Evolutionary conservation across 2,888 invertebrate genomes (phyloP).

Genomic region (Ennomos fuscantarius): DNA sequence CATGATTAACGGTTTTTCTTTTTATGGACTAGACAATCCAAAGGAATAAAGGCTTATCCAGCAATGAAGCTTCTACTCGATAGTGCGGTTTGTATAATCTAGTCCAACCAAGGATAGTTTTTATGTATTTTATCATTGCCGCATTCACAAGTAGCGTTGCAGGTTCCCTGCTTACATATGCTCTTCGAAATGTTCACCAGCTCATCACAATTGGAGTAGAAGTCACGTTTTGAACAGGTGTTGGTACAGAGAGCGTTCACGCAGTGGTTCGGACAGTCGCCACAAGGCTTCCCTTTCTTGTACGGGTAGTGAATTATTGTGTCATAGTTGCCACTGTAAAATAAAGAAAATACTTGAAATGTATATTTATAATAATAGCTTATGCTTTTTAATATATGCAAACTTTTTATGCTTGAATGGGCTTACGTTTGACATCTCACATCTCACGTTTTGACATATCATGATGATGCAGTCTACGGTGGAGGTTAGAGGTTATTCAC

Average conservation of each 20-base stretch:
- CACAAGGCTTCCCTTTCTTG: constrained; percentile 87
- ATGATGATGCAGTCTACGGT: too few relatives aligned
- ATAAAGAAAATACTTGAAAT: neutral
- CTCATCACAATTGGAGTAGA: constrained; percentile 90
- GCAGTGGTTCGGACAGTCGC: constrained; percentile 87
- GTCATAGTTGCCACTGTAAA: constrained; percentile 88
- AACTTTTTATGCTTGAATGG: too few relatives aligned
- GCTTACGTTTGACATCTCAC: too few relatives aligned
- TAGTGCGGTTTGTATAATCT: neutral
- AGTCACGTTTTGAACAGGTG: constrained; percentile 87
- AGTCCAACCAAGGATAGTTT: constrained; percentile 56
- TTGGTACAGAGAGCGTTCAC: constrained; percentile 90
- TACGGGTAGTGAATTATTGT: constrained; percentile 88
- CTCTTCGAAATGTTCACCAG: constrained; percentile 72
- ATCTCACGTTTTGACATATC: too few relatives aligned
- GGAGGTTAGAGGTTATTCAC: too few relatives aligned
- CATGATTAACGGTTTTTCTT: too few relatives aligned
- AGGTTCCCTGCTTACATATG: constrained; percentile 81
- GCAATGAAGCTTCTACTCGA: too few relatives aligned
- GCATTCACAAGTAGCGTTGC: constrained; percentile 91
- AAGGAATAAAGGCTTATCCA: too few relatives aligned
- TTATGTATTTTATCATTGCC: constrained; percentile 78
- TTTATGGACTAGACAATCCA: too few relatives aligned
- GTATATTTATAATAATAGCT: too few relatives aligned
- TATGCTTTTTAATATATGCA: too few relatives aligned